Conservation (phyloP, 2,797 vertebrate genomes). For the Gallinago nigripennis region DNA sequence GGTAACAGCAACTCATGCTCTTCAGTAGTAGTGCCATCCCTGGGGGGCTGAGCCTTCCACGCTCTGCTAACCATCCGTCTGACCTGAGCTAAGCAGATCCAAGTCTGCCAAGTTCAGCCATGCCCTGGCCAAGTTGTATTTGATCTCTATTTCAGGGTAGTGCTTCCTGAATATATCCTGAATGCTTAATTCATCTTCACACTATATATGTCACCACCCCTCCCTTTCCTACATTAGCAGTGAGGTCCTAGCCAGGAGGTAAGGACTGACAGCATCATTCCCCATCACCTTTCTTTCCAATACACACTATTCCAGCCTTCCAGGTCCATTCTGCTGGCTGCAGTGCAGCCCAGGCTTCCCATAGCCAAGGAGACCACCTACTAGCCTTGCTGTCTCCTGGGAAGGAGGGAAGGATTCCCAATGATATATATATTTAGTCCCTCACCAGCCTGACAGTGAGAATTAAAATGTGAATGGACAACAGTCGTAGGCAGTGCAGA, state of each 20-base stretch:
- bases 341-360: not conserved
- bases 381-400: not conserved
- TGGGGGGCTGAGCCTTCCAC: not conserved
- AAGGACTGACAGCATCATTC: not conserved
- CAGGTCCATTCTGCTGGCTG: not conserved
- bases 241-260: not conserved
- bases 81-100: not conserved
- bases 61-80: not conserved
- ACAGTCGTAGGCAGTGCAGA: not conserved
- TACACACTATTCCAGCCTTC: not conserved
- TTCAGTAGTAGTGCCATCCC: not conserved
- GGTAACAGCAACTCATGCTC: not conserved
- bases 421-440: not conserved
- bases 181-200: not conserved
- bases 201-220: not conserved
- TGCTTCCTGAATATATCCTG: not conserved
- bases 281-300: not conserved
- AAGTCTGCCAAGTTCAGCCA: not conserved
- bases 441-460: not conserved
- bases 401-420: not conserved
- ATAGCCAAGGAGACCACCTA: not conserved
- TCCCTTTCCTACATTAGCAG: not conserved
- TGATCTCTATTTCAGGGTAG: not conserved
- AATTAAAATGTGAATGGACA: not conserved
- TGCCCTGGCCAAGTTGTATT: not conserved